Evolutionary conservation across 2,797 vertebrate genomes (phyloP).

Genomic region (Lagorchestes hirsutus): DNA sequence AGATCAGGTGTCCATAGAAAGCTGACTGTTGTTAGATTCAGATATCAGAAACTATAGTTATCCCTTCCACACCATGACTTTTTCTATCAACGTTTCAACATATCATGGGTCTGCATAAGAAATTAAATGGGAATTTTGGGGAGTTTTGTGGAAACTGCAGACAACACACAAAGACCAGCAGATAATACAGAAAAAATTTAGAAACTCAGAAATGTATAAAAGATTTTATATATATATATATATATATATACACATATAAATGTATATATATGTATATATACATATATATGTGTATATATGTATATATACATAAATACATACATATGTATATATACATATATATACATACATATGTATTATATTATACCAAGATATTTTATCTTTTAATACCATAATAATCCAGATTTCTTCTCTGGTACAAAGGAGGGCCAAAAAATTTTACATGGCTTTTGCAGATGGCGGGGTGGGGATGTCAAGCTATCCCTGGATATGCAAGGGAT

Average conservation of each 20-base stretch:
- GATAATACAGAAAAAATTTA: neutral
- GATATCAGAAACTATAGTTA: neutral
- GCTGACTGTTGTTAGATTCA: neutral
- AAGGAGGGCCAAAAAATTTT: neutral
- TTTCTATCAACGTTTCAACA: neutral
- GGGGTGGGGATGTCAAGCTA: neutral
- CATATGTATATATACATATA: no score
- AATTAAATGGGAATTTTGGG: neutral
- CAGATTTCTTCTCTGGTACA: neutral
- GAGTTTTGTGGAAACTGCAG: neutral
- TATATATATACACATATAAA: no score
- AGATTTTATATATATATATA: neutral
- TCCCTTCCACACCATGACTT: neutral
- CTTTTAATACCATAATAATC: neutral
- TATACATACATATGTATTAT: neutral
- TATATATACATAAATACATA: no score
- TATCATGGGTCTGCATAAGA: neutral
- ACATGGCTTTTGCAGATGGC: neutral
- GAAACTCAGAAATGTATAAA: neutral
- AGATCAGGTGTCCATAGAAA: neutral
- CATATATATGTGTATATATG: neutral
- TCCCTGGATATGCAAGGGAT: neutral
- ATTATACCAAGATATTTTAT: neutral
- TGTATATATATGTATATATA: no score
- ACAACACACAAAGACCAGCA: neutral